Percentiles rank a stretch among this genome's conserved stretches.
phyloP scores from a whole-genome alignment of 2,113 vertebrate species.

The Grammomys dolichurus region DNA sequence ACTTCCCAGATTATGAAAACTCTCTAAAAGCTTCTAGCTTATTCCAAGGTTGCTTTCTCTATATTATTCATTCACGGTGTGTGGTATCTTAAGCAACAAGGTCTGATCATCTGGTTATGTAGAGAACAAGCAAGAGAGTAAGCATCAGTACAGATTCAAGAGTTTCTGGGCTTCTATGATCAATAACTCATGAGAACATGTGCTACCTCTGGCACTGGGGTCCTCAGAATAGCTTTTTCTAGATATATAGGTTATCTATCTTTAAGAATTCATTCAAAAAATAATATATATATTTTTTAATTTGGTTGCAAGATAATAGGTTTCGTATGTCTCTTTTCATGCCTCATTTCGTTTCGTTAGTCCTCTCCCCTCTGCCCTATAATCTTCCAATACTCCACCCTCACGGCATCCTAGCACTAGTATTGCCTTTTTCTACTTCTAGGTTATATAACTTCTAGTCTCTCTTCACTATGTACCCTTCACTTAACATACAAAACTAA shows the following conservation, averaged over 20 bases:
- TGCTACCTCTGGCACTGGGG: neutral
- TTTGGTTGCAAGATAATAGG: neutral
- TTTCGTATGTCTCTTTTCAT: neutral
- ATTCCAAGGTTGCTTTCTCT: neutral
- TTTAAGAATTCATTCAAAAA: neutral
- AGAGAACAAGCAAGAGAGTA: neutral
- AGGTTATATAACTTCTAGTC: neutral
- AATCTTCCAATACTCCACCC: neutral
- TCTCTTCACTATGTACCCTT: neutral
- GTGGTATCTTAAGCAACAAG: neutral
- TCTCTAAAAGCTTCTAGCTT: neutral
- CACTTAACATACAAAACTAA: neutral
- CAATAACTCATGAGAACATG: neutral
- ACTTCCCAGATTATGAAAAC: neutral
- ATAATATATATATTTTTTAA: neutral
- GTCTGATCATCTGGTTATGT: neutral
- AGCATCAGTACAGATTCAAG: neutral
- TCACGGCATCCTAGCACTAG: neutral
- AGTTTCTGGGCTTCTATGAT: neutral
- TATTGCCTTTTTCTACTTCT: neutral
- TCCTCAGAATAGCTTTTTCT: neutral
- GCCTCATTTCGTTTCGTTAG: neutral
- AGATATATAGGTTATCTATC: neutral
- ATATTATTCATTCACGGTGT: neutral
- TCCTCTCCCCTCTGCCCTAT: neutral